Conservation (phyloP, 2,888 invertebrate genomes). For the Odontomyia ornata region DNA sequence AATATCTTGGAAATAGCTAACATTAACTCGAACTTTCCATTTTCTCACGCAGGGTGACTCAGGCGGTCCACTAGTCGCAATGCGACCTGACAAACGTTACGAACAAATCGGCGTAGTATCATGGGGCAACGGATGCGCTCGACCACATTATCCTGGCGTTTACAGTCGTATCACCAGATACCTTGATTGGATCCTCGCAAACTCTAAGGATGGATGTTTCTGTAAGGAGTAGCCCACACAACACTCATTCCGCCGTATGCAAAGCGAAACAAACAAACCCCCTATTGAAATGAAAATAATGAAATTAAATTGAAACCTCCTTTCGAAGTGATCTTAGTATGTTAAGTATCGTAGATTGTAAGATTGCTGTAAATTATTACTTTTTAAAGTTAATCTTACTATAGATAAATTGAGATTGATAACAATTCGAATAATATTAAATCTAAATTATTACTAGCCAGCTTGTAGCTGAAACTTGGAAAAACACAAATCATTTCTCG, state of each 20-base stretch:
- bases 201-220: slow-evolving; percentile 83
- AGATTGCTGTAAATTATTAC: slow-evolving; percentile 33
- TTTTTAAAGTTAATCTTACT: not conserved
- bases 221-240: slow-evolving; percentile 69
- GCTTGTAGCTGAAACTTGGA: not conserved
- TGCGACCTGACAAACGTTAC: slow-evolving; percentile 77
- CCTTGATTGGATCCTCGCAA: slow-evolving; percentile 81
- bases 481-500: not conserved
- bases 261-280: not conserved
- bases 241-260: not conserved
- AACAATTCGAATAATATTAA: no score
- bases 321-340: slow-evolving; percentile 40
- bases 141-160: slow-evolving; percentile 85
- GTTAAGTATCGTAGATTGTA: not conserved
- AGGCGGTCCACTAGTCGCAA: slow-evolving; percentile 76
- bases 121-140: slow-evolving; percentile 90
- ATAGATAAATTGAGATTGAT: not conserved
- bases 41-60: slow-evolving; percentile 61
- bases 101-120: slow-evolving; percentile 88
- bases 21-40: not conserved
- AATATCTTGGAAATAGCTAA: not conserved
- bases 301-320: slow-evolving; percentile 10
- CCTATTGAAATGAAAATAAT: not conserved
- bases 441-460: not conserved
- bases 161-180: slow-evolving; percentile 86